Conservation (phyloP, 2,113 vertebrate species). For the Paramisgurnus dabryanus region DNA sequence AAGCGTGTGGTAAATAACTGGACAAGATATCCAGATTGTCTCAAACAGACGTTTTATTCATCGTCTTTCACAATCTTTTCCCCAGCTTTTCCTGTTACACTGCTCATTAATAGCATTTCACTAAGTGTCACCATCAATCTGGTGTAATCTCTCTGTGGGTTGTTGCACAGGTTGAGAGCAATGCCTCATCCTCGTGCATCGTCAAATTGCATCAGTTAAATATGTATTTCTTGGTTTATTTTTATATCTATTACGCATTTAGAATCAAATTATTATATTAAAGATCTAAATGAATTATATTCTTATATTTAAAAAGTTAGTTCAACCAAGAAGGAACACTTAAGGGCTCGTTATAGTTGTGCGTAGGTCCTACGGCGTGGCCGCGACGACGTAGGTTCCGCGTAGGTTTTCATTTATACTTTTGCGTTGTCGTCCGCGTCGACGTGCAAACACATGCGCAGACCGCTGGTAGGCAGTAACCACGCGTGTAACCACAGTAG, state of each 20-base stretch:
- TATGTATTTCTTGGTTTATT: background rate
- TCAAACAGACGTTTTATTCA: conserved; percentile 4
- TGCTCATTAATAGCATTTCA: background rate
- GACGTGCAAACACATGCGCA: too few relatives aligned
- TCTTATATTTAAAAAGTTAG: too few relatives aligned
- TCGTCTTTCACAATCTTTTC: background rate
- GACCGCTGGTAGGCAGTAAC: too few relatives aligned
- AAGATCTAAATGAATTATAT: too few relatives aligned
- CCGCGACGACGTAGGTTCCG: too few relatives aligned
- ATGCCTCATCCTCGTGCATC: background rate
- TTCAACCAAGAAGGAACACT: too few relatives aligned
- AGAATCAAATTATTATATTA: background rate
- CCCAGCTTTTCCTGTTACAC: background rate
- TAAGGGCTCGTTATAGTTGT: too few relatives aligned
- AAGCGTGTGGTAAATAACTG: background rate
- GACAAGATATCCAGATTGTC: background rate
- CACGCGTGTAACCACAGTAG: too few relatives aligned
- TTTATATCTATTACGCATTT: background rate
- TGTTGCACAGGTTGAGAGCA: background rate
- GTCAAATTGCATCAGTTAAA: too few relatives aligned
- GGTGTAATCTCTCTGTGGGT: background rate
- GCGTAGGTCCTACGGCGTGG: too few relatives aligned
- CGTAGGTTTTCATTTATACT: too few relatives aligned
- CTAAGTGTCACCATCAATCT: background rate
- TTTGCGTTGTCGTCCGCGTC: too few relatives aligned